A percentile compares a stretch with the other conserved stretches of the same genome.
Evolutionary conservation across 2,888 invertebrate species (phyloP).

Genomic region (Encarsia formosa): DNA sequence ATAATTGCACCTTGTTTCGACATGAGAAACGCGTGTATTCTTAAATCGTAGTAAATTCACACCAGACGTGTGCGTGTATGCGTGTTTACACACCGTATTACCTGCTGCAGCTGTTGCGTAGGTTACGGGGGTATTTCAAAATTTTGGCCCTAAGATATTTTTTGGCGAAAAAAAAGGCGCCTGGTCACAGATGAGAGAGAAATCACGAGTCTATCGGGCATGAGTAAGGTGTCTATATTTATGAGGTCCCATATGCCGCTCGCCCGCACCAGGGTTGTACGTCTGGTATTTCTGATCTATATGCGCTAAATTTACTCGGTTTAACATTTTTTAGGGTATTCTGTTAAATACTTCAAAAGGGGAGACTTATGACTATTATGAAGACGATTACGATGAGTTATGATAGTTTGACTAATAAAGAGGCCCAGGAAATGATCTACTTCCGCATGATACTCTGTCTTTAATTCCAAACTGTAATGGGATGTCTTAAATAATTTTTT

Average conservation of each 20-base stretch:
- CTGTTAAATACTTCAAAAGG: too few relatives aligned
- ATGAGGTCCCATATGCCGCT: conserved; percentile 44
- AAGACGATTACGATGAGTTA: too few relatives aligned
- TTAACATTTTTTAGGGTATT: too few relatives aligned
- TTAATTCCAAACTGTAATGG: too few relatives aligned
- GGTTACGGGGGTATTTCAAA: not conserved
- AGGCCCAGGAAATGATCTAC: too few relatives aligned
- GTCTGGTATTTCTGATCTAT: conserved; percentile 15
- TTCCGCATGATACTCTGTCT: too few relatives aligned
- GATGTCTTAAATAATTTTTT: too few relatives aligned
- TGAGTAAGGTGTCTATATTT: conserved; percentile 40
- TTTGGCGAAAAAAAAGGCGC: not conserved
- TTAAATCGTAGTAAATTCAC: conserved; percentile 27
- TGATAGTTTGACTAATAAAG: too few relatives aligned
- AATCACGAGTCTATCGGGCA: conserved; percentile 26
- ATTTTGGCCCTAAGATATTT: not conserved
- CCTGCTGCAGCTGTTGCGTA: conserved; percentile 4
- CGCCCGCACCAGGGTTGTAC: conserved; percentile 27
- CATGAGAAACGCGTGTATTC: conserved; percentile 15
- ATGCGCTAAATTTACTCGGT: too few relatives aligned
- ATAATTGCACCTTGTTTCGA: conserved; percentile 19
- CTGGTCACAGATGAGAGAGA: conserved; percentile 10
- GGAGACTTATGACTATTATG: too few relatives aligned
- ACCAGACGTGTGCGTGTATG: conserved; percentile 1
- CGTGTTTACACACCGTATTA: not conserved